These are phyloP conservation scores for Lycodopsis pacificus DNA, from an alignment of 2,797 vertebrate species.

Conservation along the genomic window DNA sequence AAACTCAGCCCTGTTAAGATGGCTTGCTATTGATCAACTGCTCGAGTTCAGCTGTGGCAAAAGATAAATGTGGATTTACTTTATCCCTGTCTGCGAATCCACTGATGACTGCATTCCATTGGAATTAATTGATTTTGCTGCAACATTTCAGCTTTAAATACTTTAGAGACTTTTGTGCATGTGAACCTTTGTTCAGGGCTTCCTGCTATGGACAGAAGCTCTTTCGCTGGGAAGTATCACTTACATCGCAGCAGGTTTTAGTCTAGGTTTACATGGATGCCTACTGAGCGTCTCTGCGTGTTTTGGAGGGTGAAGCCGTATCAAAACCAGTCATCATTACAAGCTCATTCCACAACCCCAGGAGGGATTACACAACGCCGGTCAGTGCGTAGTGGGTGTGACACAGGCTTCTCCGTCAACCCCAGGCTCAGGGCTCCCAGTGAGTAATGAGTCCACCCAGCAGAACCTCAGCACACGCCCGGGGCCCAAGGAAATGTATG, in stretches of 20 bases:
- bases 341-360: constrained; percentile 76
- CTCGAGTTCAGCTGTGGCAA: not conserved
- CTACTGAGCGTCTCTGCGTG: constrained; percentile 59
- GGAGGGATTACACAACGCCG: constrained; percentile 78
- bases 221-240: constrained; percentile 44
- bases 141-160: not conserved
- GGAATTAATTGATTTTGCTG: not conserved
- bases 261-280: constrained; percentile 55
- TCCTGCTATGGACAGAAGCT: constrained; percentile 52
- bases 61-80: not conserved
- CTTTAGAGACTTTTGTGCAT: not conserved
- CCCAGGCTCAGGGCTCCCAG: constrained; percentile 55
- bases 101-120: not conserved
- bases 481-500: constrained; percentile 77
- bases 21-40: not conserved
- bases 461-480: constrained; percentile 74
- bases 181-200: constrained; percentile 13
- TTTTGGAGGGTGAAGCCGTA: constrained; percentile 73
- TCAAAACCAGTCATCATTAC: constrained; percentile 78
- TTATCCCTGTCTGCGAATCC: not conserved
- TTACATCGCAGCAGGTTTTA: constrained; percentile 62
- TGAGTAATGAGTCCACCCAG: constrained; percentile 80
- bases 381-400: constrained; percentile 72
- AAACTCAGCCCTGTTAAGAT: not conserved
- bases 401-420: constrained; percentile 71